These are phyloP conservation scores for Drosophila triauraria DNA, from an alignment of 1,140 invertebrate species.

Conservation along the genomic window DNA sequence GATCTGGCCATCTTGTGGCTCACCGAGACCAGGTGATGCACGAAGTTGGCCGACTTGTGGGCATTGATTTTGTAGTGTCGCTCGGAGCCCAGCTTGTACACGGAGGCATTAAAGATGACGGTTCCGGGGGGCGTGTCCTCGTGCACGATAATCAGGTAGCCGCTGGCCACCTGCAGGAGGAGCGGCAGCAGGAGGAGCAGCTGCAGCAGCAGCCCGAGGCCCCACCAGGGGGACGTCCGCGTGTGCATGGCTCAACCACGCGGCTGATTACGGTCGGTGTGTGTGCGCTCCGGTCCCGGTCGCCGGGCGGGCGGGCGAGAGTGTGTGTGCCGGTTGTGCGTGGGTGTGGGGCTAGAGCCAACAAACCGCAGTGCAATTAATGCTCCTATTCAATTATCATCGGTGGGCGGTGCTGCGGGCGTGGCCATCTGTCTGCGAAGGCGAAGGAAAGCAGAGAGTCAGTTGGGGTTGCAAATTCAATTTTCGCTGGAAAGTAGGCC, in stretches of 20 bases:
- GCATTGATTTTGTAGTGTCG: conserved; percentile 91
- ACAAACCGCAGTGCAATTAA: conserved; percentile 71
- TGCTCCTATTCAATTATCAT: conserved; percentile 77
- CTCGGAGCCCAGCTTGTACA: conserved; percentile 91
- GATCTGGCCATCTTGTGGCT: conserved; percentile 91
- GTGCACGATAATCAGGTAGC: conserved; percentile 90
- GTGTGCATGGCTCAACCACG: conserved; percentile 48
- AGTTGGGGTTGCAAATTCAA: conserved; percentile 26
- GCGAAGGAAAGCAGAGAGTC: conserved; percentile 4
- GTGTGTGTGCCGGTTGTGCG: conserved; percentile 7
- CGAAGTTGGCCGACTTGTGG: conserved; percentile 92
- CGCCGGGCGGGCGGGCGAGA: no score
- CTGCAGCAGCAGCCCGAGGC: conserved; percentile 36
- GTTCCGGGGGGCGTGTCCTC: conserved; percentile 89
- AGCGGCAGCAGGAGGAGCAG: conserved; percentile 46
- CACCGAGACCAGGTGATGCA: conserved; percentile 91
- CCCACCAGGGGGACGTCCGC: conserved; percentile 21
- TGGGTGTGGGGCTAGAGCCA: conserved; percentile 43
- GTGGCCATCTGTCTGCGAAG: conserved; percentile 45
- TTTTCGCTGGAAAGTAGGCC: conserved; percentile 39
- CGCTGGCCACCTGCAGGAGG: conserved; percentile 22
- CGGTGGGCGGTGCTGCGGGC: conserved; percentile 49
- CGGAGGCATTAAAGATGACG: conserved; percentile 92
- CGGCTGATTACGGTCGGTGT: conserved; percentile 17
- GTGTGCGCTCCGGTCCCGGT: conserved; percentile 1